Evolutionary conservation across 2,797 vertebrate genomes (phyloP), one percentile per base, ranked within the genome.

Genomic region (Dallia pectoralis): DNA sequence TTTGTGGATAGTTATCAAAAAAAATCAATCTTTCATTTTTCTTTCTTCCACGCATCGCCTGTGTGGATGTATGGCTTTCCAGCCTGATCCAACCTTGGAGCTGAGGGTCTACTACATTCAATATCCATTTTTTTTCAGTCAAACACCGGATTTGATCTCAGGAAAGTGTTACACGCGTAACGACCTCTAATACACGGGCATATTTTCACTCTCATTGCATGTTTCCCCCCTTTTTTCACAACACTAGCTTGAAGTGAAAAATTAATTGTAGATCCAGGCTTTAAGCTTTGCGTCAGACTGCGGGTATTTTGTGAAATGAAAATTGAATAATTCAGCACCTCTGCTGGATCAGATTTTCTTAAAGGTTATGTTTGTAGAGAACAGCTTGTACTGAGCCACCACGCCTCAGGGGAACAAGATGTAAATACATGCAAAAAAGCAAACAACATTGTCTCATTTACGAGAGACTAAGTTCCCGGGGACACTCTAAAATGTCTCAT

Each of bases 301-400:
- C 30, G 14, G 30, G 30, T 33, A 36, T 70, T 70, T 40, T 22
- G 4, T 59, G 4, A 72, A 51, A 80, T 71, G 70, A 75, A 51
- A 75, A 66, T 16, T 85, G 56, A 84, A 86, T 81, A 76, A 84
- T 88, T 87, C 48, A 73, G 71, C 78, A 72, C 47, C 71, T 82
- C 78, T 76, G 72, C 72, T 49, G 44, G 77, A 74, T 78, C 61
- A 74, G 32, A 7, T 79, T 73, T 71, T 73, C 79, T 78, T 74
- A 85, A 85, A 87, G 85, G 84, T 81, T 86, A 81, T 73, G 67
- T 69, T 84, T 86, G 79, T 81, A 81, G 74, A 74, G 64, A 91
- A 87, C 82, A 88, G 83, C 82, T 81, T 85, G 86, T 85, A 85
- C 72, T 79, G 71, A 81, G 73, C 72, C 61, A 47, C 72, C 53